Conservation (phyloP, 53 echinoderm and acorn worm genomes). For the Holothuria scabra region DNA sequence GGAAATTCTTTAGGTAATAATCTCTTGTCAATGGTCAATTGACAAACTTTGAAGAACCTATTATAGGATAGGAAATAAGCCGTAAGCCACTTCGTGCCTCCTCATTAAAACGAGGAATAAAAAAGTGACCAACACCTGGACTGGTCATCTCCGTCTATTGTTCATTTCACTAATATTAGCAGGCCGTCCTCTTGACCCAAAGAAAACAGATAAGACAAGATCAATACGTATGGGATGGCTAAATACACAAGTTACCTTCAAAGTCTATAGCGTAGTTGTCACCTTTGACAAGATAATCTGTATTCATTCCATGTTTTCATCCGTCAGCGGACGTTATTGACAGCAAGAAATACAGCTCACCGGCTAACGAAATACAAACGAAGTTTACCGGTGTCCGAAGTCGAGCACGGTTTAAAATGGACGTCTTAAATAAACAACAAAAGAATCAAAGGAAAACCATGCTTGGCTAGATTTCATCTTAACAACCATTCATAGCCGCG, state of each 20-base stretch:
- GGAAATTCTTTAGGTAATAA: constrained; percentile 4
- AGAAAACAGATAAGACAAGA: constrained; percentile 6
- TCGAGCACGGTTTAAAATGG: too few species aligned
- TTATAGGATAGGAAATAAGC: neutral
- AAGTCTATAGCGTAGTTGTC: constrained; percentile 25
- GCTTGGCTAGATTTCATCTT: too few species aligned
- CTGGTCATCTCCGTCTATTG: neutral
- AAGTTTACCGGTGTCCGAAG: too few species aligned
- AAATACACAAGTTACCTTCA: constrained; percentile 27
- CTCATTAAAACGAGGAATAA: constrained; percentile 17
- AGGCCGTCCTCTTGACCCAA: neutral
- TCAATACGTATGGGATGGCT: constrained; percentile 20
- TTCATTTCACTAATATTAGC: constrained; percentile 28
- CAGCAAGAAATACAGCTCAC: too few species aligned
- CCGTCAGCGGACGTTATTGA: too few species aligned
- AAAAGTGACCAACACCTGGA: constrained; percentile 20
- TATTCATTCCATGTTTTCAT: constrained; percentile 17
- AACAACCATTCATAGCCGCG: too few species aligned
- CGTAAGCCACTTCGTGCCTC: constrained; percentile 14
- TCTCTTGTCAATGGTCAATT: neutral
- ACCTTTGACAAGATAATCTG: constrained; percentile 32
- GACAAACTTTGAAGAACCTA: neutral
- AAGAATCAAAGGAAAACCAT: too few species aligned
- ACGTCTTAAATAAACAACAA: too few species aligned
- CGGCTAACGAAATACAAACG: too few species aligned